phyloP scores from a whole-genome alignment of 2,888 invertebrate species.

The Heliconius ismenius region DNA sequence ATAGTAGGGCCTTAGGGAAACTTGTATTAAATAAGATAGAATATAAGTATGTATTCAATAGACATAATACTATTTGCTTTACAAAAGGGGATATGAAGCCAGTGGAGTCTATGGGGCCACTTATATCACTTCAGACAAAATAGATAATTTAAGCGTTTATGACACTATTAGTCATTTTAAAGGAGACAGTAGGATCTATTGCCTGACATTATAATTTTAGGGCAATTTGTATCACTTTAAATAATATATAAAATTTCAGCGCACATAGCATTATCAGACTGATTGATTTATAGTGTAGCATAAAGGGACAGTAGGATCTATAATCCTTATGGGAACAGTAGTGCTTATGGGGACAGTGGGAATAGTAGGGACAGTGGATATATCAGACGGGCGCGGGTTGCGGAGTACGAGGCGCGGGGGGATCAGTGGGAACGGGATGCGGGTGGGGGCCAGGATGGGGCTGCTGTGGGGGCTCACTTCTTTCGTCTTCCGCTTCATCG shows the following conservation, averaged over 20 bases:
- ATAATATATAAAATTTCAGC: not conserved
- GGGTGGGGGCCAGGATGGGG: slow-evolving; percentile 46
- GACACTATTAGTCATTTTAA: not conserved
- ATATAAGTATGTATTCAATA: not conserved
- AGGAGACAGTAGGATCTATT: not conserved
- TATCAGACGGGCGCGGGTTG: slow-evolving; percentile 41
- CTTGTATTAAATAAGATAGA: not conserved
- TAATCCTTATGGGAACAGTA: not conserved
- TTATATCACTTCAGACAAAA: not conserved
- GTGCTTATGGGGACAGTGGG: not conserved
- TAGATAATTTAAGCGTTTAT: not conserved
- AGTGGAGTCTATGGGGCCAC: not conserved
- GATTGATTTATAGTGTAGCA: not conserved
- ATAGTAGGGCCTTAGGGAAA: not conserved
- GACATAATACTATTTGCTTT: not conserved
- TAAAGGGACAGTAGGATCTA: not conserved
- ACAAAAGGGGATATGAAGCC: not conserved
- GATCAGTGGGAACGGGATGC: slow-evolving; percentile 39
- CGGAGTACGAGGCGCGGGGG: slow-evolving; percentile 31
- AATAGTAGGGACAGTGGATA: slow-evolving; percentile 3
- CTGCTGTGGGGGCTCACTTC: slow-evolving; percentile 45
- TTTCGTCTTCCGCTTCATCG: slow-evolving; percentile 49
- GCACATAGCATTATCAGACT: not conserved
- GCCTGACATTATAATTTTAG: too few relatives aligned
- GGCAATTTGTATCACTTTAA: not conserved